Evolutionary conservation across 2,113 vertebrate genomes (phyloP).

Genomic region (Thalassoma bifasciatum): DNA sequence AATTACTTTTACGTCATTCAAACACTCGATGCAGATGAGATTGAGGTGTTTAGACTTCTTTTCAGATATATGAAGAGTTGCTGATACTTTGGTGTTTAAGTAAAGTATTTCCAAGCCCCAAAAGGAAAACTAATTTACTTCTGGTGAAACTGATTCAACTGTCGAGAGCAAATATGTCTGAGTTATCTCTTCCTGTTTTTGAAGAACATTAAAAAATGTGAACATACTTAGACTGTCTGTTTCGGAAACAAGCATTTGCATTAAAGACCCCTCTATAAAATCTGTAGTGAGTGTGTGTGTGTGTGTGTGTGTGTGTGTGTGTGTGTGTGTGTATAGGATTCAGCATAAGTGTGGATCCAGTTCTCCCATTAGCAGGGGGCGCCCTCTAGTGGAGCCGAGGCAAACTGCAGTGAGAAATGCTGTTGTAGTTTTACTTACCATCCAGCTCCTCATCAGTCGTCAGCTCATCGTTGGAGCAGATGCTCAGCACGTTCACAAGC

Average conservation of each 20-base stretch:
- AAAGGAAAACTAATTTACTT: background rate
- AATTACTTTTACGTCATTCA: background rate
- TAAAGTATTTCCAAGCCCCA: background rate
- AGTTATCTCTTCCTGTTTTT: background rate
- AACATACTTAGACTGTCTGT: too few species aligned
- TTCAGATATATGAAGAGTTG: background rate
- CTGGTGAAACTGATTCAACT: background rate
- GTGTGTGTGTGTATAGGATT: background rate
- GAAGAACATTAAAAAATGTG: background rate
- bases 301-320: too few species aligned
- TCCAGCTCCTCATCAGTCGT: conserved; percentile 97
- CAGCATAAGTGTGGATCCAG: background rate
- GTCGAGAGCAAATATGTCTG: background rate
- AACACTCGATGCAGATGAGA: background rate
- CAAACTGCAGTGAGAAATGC: background rate
- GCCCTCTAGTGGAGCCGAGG: conserved; percentile 63
- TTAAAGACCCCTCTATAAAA: too few species aligned
- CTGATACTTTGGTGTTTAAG: background rate
- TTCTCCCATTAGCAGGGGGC: background rate
- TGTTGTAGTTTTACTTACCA: conserved; percentile 81
- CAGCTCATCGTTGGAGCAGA: conserved; percentile 97
- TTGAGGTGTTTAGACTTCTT: background rate
- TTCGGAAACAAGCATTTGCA: too few species aligned
- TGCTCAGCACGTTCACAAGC: conserved; percentile 97
- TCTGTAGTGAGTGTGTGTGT: too few species aligned